Evolutionary conservation across 2,113 vertebrate species (phyloP), one percentile per base, ranked within the genome.

Genomic region (Colistium nudipinnis): DNA sequence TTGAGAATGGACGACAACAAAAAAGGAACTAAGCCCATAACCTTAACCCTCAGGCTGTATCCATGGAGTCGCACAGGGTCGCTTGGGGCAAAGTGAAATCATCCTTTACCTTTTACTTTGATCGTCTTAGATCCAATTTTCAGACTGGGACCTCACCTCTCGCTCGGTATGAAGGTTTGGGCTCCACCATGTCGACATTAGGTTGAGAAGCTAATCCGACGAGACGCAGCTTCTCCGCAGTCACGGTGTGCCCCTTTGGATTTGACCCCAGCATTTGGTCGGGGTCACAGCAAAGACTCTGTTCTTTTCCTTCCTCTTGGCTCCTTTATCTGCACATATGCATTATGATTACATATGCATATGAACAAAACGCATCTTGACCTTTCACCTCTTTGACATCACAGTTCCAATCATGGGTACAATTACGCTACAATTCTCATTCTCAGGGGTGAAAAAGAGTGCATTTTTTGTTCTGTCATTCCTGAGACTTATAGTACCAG

Each of bases 141-240:
- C 36, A 53, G 60, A 4, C 56, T 69, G 14, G 4, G 20, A 44
- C 45, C 24, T 57, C n/a, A 7, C 20, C 52, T 60, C 39, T 39
- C 2, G 13, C 24, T 55, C 20, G 36, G 39, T 55, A 43, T 62
- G 39, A 70, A 76, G 39, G 70, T 79, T 64, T 5, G 5, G 43
- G 24, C 63, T 73, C 61, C 53, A 7, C 44, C 31, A 17, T 52
- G 27, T 51, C 69, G 63, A 88, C 80, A 81, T 72, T 20, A 45
- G 52, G 30, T 76, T 33, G 35, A 73, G 69, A 88, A 53, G 22
- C 41, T 87, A 85, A 90, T 80, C 57, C 68, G 71, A 62, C 3
- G 20, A 70, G 83, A 88, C 67, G 12, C 53, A 62, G 31, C 43
- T 70, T 76, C 70, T 82, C 49, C 59, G 57, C 60, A 74, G 74